Conservation (phyloP, 2,797 vertebrate species). For the Cynodonichthys magdalenae region DNA sequence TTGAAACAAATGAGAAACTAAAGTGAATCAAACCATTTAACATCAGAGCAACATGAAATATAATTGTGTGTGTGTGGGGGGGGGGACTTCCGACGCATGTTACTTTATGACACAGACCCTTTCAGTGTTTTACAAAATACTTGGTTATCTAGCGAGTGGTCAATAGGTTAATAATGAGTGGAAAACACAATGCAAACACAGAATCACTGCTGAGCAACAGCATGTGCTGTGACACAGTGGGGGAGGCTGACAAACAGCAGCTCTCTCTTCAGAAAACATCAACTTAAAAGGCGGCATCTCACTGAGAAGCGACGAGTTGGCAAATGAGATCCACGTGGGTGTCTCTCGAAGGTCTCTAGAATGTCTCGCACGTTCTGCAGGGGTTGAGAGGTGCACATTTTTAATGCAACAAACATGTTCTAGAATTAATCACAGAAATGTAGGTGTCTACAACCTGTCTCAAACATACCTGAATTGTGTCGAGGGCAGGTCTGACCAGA, state of each 20-base stretch:
- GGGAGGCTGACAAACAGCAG: constrained; percentile 26
- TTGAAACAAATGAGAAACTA: constrained; percentile 12
- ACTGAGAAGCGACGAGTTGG: no score
- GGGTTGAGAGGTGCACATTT: no score
- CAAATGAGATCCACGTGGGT: no score
- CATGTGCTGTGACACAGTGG: neutral
- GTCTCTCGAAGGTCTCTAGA: no score
- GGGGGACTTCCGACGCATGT: neutral
- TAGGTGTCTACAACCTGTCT: no score
- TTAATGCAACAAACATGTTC: no score
- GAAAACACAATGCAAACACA: constrained; percentile 19
- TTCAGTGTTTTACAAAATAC: constrained; percentile 48
- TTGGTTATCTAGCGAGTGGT: constrained; percentile 33
- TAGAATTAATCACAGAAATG: no score
- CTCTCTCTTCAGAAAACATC: constrained; percentile 24
- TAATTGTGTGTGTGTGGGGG: constrained; percentile 9
- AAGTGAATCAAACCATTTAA: constrained; percentile 7
- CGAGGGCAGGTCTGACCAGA: no score
- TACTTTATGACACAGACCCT: constrained; percentile 41
- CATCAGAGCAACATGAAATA: constrained; percentile 5
- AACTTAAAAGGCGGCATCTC: constrained; percentile 1
- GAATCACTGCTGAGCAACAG: constrained; percentile 33
- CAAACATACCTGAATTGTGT: no score
- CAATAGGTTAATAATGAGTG: constrained; percentile 11
- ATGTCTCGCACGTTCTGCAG: no score